Evolutionary conservation across 2,113 vertebrate genomes (phyloP).

Genomic region (Acrocephalus kingi): DNA sequence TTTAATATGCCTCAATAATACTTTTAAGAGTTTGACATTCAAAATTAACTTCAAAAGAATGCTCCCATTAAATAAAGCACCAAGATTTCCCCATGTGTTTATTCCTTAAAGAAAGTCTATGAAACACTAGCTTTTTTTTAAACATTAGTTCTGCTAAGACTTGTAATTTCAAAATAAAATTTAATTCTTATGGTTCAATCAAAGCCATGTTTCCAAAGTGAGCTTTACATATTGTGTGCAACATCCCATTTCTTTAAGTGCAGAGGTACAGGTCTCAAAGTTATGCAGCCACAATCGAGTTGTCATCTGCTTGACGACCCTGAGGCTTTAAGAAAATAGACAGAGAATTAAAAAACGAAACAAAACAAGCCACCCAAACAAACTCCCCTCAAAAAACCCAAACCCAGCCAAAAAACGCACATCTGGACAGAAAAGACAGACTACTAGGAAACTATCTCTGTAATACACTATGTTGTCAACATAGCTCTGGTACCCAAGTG

Average conservation of each 20-base stretch:
- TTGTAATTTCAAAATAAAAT: slow-evolving; percentile 43
- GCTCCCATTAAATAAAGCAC: slow-evolving; percentile 4
- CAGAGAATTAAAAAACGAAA: background rate
- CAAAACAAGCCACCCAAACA: background rate
- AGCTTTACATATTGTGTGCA: background rate
- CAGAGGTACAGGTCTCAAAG: background rate
- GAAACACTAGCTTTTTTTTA: background rate
- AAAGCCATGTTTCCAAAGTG: slow-evolving; percentile 23
- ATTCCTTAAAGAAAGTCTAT: slow-evolving; percentile 47
- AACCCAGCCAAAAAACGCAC: background rate
- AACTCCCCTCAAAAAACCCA: background rate
- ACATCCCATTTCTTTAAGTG: background rate
- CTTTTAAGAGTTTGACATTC: background rate
- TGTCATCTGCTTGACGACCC: slow-evolving; percentile 85
- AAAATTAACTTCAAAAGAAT: slow-evolving; percentile 15
- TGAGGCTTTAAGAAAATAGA: slow-evolving; percentile 82
- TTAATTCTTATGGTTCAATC: slow-evolving; percentile 42
- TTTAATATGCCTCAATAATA: slow-evolving; percentile 10
- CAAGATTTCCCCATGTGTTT: slow-evolving; percentile 20
- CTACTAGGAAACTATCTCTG: background rate
- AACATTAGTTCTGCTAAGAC: slow-evolving; percentile 29
- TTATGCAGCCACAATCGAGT: slow-evolving; percentile 89
- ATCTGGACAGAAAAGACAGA: background rate
- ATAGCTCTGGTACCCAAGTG: background rate
- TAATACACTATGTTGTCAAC: background rate